phyloP scores from a whole-genome alignment of 2,113 vertebrate species.

The Murina feae region DNA sequence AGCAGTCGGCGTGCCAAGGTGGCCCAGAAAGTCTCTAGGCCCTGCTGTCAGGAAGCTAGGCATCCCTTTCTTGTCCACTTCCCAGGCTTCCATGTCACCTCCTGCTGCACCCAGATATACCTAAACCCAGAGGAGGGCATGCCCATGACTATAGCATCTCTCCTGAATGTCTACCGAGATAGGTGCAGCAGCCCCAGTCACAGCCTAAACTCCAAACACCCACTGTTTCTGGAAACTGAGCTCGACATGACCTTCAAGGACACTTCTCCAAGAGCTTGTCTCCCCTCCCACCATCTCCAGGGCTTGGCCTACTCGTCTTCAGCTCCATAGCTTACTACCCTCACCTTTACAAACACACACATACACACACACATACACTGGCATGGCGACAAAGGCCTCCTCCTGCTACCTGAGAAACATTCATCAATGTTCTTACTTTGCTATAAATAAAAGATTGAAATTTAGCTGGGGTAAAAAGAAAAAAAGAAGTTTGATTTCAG shows the following conservation, averaged over 20 bases:
- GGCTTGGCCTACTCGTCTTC: not conserved
- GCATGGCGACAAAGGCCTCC: not conserved
- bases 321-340: not conserved
- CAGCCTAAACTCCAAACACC: not conserved
- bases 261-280: not conserved
- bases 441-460: not conserved
- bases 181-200: not conserved
- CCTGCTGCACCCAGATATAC: not conserved
- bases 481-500: not conserved
- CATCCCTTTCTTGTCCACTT: not conserved
- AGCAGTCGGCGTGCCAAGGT: not conserved
- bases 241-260: not conserved
- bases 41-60: too few relatives aligned
- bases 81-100: not conserved
- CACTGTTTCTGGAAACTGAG: not conserved
- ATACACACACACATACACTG: not conserved
- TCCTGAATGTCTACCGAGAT: not conserved
- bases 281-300: fast-evolving
- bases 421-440: not conserved
- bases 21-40: not conserved
- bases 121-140: not conserved
- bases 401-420: not conserved
- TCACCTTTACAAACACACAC: not conserved
- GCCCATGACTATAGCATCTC: not conserved
- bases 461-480: not conserved